These are phyloP conservation scores for Agrochola litura DNA, from an alignment of 2,888 invertebrate genomes.

Conservation along the genomic window DNA sequence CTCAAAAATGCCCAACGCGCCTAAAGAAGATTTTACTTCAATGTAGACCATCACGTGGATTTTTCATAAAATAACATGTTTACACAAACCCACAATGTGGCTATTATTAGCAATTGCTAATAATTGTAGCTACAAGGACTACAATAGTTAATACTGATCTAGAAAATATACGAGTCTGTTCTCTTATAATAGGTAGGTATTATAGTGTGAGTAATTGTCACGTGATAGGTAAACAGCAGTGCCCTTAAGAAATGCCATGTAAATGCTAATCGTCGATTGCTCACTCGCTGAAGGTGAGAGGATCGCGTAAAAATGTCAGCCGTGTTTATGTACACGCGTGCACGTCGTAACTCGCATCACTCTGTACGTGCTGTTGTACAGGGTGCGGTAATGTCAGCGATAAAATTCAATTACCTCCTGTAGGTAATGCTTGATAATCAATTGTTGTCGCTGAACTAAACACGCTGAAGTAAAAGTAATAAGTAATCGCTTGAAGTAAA, in stretches of 20 bases:
- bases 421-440: slow-evolving; percentile 29
- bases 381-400: slow-evolving; percentile 40
- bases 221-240: slow-evolving; percentile 64
- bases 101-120: neutral
- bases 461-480: no score
- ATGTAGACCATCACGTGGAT: neutral
- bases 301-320: slow-evolving; percentile 75
- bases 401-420: slow-evolving; percentile 52
- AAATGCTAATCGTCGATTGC: slow-evolving; percentile 87
- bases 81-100: neutral
- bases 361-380: slow-evolving; percentile 18
- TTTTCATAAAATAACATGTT: slow-evolving; percentile 1
- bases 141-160: neutral
- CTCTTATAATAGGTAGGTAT: neutral
- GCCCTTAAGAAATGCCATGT: slow-evolving; percentile 84
- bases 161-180: neutral
- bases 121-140: neutral
- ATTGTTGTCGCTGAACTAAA: slow-evolving; percentile 3
- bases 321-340: slow-evolving; percentile 44
- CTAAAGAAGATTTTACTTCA: no score
- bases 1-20: no score
- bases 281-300: slow-evolving; percentile 78
- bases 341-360: slow-evolving; percentile 32
- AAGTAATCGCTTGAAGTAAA: neutral
- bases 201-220: slow-evolving; percentile 38